These are phyloP conservation scores for Parnassius mnemosyne DNA, from an alignment of 2,888 invertebrate genomes.

Conservation along the genomic window DNA sequence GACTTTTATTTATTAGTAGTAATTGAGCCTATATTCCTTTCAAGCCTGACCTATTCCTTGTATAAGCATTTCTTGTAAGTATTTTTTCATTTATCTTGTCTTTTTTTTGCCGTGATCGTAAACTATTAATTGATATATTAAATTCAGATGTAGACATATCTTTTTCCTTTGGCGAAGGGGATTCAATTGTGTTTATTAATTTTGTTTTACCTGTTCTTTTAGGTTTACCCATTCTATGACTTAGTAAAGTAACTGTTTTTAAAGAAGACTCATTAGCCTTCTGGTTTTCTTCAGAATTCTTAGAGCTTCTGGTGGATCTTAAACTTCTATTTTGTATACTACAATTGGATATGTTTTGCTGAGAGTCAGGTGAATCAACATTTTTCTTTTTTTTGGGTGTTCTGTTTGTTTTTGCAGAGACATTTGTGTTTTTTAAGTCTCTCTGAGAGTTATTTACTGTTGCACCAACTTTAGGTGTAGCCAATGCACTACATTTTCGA, in stretches of 20 bases:
- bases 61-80: not conserved
- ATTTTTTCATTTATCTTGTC: not conserved
- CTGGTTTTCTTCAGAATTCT: slow-evolving; percentile 26
- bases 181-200: not conserved
- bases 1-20: not conserved
- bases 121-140: slow-evolving; percentile 28
- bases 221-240: slow-evolving; percentile 15
- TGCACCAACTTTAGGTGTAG: not conserved
- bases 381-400: not conserved
- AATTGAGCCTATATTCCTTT: not conserved
- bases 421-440: not conserved
- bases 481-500: not conserved
- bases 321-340: slow-evolving; percentile 7
- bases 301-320: slow-evolving; percentile 4
- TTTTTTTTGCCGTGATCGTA: slow-evolving; percentile 24
- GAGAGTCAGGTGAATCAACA: not conserved
- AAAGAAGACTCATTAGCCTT: slow-evolving; percentile 12
- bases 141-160: slow-evolving; percentile 9
- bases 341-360: not conserved
- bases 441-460: not conserved
- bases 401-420: not conserved
- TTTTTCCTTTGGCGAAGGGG: not conserved
- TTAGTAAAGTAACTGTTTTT: slow-evolving; percentile 19
- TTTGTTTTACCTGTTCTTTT: slow-evolving; percentile 9
- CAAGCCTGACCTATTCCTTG: not conserved